Evolutionary conservation across 2,888 invertebrate genomes (phyloP), one percentile per base, ranked within the genome.

Genomic region (Chironomus riparius): DNA sequence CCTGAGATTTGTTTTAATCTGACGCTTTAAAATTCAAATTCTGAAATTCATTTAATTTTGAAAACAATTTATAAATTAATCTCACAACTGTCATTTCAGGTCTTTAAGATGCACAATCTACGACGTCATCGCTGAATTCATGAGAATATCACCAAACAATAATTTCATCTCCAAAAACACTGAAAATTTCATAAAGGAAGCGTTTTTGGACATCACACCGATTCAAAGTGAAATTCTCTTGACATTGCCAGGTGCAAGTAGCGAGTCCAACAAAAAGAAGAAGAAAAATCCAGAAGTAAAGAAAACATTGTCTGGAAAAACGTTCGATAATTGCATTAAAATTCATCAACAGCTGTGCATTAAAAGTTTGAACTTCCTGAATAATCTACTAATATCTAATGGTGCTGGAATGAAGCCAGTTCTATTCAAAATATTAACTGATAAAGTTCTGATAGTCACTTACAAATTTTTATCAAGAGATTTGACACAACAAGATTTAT

Each of bases 91-190:
- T 18, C 47, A 13, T 38, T 70, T 70, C 47, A 78, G 77, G 15
- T 62, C 70, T 38, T 76, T 82, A 6, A 78, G 82, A 62, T 76
- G 76, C 24, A 79, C 79, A 4, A 78, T 80, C 4, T 82, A 81
- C 72, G 79, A 79, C 10, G 77, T 79, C 0, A 65, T 81, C 7
- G 56, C 28, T 10, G 21, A 21, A 13, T 76, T 76, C 21, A 13
- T 76, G 22, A 38, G 13, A 68, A 38, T 69, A 13, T 68, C 69
- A 15, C 68, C 68, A 21, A 76, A 76, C 50, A 76, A 76, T n/a
- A 15, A 62, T 12, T 69, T 22, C 28, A 15, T 76, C 48, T 28
- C 38, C 4, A 28, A 18, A n/a, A 24, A 22, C 5, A 38, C 21
- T 15, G 76, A 76, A 69, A 76, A 76, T 38, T 21, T 76, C 12